phyloP scores from a whole-genome alignment of 2,888 invertebrate species.

The Alitta virens region DNA sequence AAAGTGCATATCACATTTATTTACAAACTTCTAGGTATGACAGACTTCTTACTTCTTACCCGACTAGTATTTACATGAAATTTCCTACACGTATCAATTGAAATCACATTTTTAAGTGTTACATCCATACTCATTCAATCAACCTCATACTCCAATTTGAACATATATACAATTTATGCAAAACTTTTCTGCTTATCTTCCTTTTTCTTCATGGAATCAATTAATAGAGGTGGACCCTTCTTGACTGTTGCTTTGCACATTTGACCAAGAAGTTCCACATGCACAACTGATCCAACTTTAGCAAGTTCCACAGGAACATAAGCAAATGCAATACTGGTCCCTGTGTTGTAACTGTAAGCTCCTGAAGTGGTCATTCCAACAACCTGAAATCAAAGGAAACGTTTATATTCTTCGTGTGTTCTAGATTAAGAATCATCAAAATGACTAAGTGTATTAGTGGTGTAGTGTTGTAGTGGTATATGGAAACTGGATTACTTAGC shows the following conservation, averaged over 20 bases:
- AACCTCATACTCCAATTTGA: too few species aligned
- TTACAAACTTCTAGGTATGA: too few species aligned
- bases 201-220: constrained; percentile 20
- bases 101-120: too few species aligned
- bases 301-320: constrained; percentile 52
- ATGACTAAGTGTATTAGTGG: too few species aligned
- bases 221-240: constrained; percentile 33
- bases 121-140: too few species aligned
- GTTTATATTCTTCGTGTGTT: too few species aligned
- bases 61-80: too few species aligned
- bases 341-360: constrained; percentile 51
- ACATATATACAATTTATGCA: too few species aligned
- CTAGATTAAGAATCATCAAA: not conserved
- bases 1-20: too few species aligned
- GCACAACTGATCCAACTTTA: constrained; percentile 35
- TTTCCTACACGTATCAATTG: too few species aligned
- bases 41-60: too few species aligned
- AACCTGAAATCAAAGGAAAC: constrained; percentile 38
- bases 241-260: constrained; percentile 34
- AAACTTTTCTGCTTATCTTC: constrained; percentile 8
- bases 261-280: constrained; percentile 47
- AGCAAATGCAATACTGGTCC: constrained; percentile 56
- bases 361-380: constrained; percentile 59
- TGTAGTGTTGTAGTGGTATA: too few species aligned
- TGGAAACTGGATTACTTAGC: not conserved